Evolutionary conservation across 2,888 invertebrate species (phyloP).

Genomic region (Nomada ferruginata): DNA sequence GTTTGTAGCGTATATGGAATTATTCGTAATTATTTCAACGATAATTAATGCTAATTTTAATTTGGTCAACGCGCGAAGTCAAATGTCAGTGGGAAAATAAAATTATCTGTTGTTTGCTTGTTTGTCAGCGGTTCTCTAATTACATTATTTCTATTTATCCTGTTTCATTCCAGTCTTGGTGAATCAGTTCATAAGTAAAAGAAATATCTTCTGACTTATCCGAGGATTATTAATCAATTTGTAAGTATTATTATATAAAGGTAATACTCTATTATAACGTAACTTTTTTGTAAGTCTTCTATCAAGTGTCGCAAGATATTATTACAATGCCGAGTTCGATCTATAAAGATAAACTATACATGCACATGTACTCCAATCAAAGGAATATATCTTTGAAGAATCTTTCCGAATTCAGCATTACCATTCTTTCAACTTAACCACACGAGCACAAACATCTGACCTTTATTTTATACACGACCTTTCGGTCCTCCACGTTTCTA

Average conservation of each 20-base stretch:
- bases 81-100: too few species aligned
- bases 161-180: too few species aligned
- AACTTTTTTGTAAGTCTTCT: background rate
- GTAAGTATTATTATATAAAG: background rate
- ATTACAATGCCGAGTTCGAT: background rate
- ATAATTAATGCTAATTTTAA: background rate
- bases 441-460: conserved; percentile 2
- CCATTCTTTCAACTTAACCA: background rate
- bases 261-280: background rate
- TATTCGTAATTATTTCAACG: background rate
- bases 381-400: background rate
- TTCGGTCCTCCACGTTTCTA: conserved; percentile 15
- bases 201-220: background rate
- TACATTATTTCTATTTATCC: too few species aligned
- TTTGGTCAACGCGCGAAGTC: too few species aligned
- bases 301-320: background rate
- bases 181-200: background rate
- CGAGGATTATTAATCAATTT: too few species aligned
- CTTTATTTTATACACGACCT: conserved; percentile 32
- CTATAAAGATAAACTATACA: too few species aligned
- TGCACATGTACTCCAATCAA: too few species aligned
- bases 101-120: background rate
- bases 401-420: conserved; percentile 6
- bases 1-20: background rate
- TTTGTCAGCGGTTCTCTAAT: background rate